Conservation (phyloP, 2,888 invertebrate genomes). For the Chydorus sphaericus region DNA sequence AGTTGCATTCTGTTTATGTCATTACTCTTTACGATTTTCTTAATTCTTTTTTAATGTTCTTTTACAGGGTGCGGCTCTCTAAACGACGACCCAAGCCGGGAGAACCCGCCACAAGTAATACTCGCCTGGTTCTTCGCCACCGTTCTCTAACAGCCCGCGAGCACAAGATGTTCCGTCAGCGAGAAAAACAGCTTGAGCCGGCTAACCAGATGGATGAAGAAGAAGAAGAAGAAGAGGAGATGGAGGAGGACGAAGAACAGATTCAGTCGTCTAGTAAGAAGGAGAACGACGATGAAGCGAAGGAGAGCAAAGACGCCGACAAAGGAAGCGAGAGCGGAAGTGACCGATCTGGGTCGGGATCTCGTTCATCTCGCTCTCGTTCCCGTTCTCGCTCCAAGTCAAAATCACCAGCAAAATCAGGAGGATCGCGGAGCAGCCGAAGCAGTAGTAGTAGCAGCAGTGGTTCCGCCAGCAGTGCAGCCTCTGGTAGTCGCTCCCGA, state of each 20-base stretch:
- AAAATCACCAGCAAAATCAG: constrained; percentile 1
- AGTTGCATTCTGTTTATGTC: not conserved
- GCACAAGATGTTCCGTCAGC: constrained; percentile 66
- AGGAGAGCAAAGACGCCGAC: not conserved
- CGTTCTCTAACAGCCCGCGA: constrained; percentile 70
- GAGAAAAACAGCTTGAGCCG: constrained; percentile 79
- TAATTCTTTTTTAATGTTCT: constrained; percentile 13
- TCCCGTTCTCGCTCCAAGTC: constrained; percentile 5
- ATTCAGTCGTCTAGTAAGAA: not conserved
- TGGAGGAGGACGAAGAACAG: constrained; percentile 16
- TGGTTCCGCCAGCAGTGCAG: not conserved
- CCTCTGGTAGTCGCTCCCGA: not conserved
- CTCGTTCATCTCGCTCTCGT: constrained; percentile 9
- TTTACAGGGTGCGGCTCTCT: constrained; percentile 65
- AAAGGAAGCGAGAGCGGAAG: not conserved
- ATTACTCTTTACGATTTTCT: not conserved
- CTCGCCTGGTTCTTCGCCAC: constrained; percentile 76
- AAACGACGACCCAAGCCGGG: constrained; percentile 72
- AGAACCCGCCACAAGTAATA: constrained; percentile 49
- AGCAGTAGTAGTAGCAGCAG: constrained; percentile 1
- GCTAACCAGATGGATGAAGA: constrained; percentile 53
- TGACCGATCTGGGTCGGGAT: constrained; percentile 16
- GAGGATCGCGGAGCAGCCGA: not conserved
- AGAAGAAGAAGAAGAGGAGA: constrained; percentile 29
- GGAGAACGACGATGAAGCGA: not conserved